Evolutionary conservation across 2,797 vertebrate genomes (phyloP), one percentile per base, ranked within the genome.

Genomic region (Phataginus tricuspis): DNA sequence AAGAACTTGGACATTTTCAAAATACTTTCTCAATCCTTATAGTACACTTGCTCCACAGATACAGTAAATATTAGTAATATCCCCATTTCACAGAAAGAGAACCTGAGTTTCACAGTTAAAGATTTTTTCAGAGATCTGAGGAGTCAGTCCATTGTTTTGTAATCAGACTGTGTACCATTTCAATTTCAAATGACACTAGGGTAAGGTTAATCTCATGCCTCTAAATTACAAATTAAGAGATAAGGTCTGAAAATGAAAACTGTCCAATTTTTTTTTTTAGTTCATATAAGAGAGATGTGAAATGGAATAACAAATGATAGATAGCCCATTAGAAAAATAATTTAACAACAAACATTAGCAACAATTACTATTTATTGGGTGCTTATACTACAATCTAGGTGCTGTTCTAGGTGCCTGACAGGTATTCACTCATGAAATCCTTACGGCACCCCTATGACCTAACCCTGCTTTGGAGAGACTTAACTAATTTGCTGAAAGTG

Each of bases 81-180:
- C 3, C 3, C 18, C 31, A 83, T 71, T 88, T 64, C 57, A 55
- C 5, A 86, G 23, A 93, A 78, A 91, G 7, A 4, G 8, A 72
- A 95, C 87, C 16, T 72, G n/a, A 79, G 19, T 74, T 95, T 92
- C 39, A 75, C 87, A 13, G 42, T 77, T 86, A 31, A 92, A 42
- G 14, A 71, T 23, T 83, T 75, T 91, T 69, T 42, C 16, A 71
- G n/a, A 29, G 25, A 74, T 51, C 53, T 92, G 27, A 78, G n/a
- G 19, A 57, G 72, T 64, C 7, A 18, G 74, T 16, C 57, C 39
- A 93, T 2, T 91, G 21, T 63, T 92, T 77, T 78, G 55, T 51
- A 83, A 90, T 86, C 34, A 45, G 25, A 90, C 11, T 77, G 8
- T 37, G 34, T 27, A 72, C 42, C 83, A 74, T 39, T 77, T 55